Evolutionary conservation across 1,140 invertebrate genomes (phyloP).

Genomic region (Holcopasites calliopsidis): DNA sequence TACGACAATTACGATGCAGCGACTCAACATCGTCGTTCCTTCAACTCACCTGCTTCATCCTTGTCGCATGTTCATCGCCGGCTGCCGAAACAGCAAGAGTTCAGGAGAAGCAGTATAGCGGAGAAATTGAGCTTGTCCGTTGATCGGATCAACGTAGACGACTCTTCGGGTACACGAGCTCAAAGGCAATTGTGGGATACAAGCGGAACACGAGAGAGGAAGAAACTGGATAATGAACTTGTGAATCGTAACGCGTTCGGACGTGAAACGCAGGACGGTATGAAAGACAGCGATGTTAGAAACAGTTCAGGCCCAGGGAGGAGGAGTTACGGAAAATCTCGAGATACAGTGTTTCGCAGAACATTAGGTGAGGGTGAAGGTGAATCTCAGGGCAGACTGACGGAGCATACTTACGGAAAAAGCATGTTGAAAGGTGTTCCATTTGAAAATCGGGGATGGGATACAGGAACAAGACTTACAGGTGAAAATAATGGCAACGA

Average conservation of each 20-base stretch:
- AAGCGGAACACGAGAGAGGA: not conserved
- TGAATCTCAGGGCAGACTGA: not conserved
- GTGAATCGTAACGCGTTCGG: not conserved
- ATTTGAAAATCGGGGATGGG: not conserved
- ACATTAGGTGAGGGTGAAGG: not conserved
- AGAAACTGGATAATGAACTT: not conserved
- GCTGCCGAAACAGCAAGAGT: not conserved
- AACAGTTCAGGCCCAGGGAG: not conserved
- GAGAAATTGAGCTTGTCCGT: not conserved
- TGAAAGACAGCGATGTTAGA: not conserved
- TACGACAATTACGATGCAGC: constrained; percentile 27
- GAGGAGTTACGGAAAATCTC: not conserved
- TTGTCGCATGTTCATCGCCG: not conserved
- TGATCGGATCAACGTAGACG: not conserved
- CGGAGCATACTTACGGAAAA: no score
- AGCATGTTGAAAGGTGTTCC: no score
- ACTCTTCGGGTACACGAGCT: not conserved
- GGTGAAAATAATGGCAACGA: not conserved
- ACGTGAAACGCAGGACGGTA: not conserved
- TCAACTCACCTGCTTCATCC: not conserved
- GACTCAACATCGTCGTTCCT: not conserved
- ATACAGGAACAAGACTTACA: not conserved
- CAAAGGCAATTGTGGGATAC: no score
- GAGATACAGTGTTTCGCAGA: not conserved
- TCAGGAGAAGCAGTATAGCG: not conserved